A percentile compares a stretch with the other conserved stretches of the same genome.
These are phyloP conservation scores for Lordiphosa clarofinis DNA, from an alignment of 1,140 invertebrate genomes.

Conservation along the genomic window DNA sequence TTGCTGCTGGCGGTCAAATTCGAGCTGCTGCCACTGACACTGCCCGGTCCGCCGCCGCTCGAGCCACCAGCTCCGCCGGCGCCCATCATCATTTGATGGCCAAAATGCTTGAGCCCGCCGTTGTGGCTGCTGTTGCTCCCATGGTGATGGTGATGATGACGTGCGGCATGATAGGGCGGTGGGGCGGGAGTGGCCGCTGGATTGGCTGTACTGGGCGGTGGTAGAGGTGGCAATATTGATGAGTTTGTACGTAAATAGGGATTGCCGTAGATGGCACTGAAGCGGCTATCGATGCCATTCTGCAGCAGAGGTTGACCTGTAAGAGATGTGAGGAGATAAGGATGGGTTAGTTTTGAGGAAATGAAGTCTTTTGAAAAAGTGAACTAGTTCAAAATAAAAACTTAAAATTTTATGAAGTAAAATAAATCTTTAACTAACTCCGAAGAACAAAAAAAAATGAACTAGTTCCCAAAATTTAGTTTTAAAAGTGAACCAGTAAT, in stretches of 20 bases:
- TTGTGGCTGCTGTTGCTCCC: conserved; percentile 38
- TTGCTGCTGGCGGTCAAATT: conserved; percentile 77
- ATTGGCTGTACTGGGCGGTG: conserved; percentile 83
- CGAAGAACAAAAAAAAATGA: too few species aligned
- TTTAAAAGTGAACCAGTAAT: too few species aligned
- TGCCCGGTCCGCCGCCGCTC: conserved; percentile 45
- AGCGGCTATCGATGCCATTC: conserved; percentile 88
- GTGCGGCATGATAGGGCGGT: conserved; percentile 84
- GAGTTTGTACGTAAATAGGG: conserved; percentile 87
- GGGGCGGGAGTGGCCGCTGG: conserved; percentile 89
- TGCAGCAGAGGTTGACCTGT: conserved; percentile 81
- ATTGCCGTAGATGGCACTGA: conserved; percentile 93
- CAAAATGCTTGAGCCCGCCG: conserved; percentile 59
- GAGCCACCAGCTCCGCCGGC: conserved; percentile 4
- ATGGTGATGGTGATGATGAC: conserved; percentile 55
- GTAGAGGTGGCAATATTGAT: conserved; percentile 80
- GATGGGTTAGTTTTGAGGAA: too few species aligned
- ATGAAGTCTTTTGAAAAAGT: too few species aligned
- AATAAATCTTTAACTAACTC: too few species aligned
- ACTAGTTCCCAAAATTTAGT: too few species aligned
- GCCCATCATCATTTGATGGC: conserved; percentile 11
- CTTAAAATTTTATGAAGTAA: too few species aligned
- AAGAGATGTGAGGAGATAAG: not conserved
- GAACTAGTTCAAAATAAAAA: too few species aligned
- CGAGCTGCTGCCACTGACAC: conserved; percentile 74